Evolutionary conservation across 2,113 vertebrate genomes (phyloP), one percentile per base, ranked within the genome.

Genomic region (Lophochroa leadbeateri): DNA sequence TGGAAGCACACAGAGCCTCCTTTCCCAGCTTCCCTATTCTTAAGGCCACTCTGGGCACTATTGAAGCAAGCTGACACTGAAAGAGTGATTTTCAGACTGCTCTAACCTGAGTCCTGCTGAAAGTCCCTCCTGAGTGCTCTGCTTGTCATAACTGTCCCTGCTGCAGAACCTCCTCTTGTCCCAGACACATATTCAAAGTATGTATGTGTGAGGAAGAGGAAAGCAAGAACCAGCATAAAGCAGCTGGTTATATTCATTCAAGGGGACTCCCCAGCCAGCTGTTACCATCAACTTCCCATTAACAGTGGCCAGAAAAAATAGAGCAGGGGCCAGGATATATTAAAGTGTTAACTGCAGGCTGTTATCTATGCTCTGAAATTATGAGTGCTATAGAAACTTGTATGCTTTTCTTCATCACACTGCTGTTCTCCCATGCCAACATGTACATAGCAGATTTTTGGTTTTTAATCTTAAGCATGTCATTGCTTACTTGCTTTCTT

Each of bases 361-460:
- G 64, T 82, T 94, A 88, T 96, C 95, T 93, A 31, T 65, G 52
- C 47, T 84, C 76, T 72, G 55, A 37, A 78, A 93, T 93, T 95
- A 52, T 83, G 90, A 95, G 92, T 88, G 75, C 44, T 92, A 92
- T 31, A 88, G 86, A 94, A 92, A 63, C 69, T 84, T 41, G n/a
- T 29, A 35, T 53, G 65, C 61, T 83, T 95, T 96, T 18, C 65
- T 58, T 75, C 46, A 12, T 55, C 55, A 41, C 70, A 43, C 25
- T 85, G 84, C 74, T 90, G 46, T n/a, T 95, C 92, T 91, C 53
- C 67, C 78, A 61, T 93, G 90, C 83, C 86, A 90, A 11, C 52
- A 43, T 57, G 77, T 23, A 82, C 39, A 84, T 5, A 86, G 92
- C 28, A 33, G 75, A 81, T 86, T 96, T 94, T 87, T 90, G 35